Percentiles rank a stretch among this genome's conserved stretches.
Conservation (phyloP, 53 echinoderm and acorn worm species). For the Actinopyga echinites region DNA sequence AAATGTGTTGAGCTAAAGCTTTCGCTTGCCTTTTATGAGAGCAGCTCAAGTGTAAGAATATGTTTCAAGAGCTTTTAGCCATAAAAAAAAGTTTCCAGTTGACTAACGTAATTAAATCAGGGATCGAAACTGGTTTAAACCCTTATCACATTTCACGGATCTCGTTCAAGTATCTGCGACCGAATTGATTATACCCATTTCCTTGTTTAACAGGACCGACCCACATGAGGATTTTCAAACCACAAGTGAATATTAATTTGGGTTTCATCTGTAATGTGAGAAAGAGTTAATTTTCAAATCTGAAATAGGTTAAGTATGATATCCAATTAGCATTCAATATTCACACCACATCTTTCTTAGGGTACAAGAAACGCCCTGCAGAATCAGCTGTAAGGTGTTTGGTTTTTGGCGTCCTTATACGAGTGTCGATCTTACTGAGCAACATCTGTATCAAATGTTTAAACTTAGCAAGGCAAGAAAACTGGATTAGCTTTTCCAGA, state of each 20-base stretch:
- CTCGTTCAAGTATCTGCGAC: not conserved
- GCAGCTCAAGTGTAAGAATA: not conserved
- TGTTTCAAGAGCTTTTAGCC: slow-evolving; percentile 26
- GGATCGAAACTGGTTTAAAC: slow-evolving; percentile 23
- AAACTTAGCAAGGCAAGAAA: too few species aligned
- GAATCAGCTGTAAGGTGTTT: not conserved
- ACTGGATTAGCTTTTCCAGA: too few species aligned
- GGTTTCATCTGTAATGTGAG: not conserved
- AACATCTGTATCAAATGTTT: too few species aligned
- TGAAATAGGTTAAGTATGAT: slow-evolving; percentile 40
- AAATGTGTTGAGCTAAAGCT: too few species aligned
- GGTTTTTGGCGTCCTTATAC: too few species aligned
- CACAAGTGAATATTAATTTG: slow-evolving; percentile 38
- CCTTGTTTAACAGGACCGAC: not conserved
- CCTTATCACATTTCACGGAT: slow-evolving; percentile 23
- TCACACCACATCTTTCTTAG: too few species aligned
- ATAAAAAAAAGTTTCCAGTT: not conserved
- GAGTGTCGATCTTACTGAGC: too few species aligned
- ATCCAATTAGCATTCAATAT: slow-evolving; percentile 20
- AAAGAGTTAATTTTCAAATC: slow-evolving; percentile 28
- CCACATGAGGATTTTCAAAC: slow-evolving; percentile 25
- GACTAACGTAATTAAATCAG: slow-evolving; percentile 20
- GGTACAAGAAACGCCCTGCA: not conserved
- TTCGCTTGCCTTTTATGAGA: not conserved
- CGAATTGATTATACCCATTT: not conserved